Conservation (phyloP, 1,140 invertebrate species). For the Monomorium pharaonis region DNA sequence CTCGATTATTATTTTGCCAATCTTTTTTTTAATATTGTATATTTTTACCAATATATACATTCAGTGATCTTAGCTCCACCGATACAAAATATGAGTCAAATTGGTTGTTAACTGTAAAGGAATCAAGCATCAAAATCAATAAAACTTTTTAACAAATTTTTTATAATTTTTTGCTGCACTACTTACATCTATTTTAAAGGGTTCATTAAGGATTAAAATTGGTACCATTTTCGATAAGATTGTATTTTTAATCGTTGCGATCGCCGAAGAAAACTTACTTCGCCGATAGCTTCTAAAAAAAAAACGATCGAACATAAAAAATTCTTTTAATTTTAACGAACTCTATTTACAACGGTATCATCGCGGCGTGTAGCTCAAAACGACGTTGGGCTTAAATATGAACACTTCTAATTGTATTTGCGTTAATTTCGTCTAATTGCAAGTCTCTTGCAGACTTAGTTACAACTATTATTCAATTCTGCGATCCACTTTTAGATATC, state of each 20-base stretch:
- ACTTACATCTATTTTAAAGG: too few relatives aligned
- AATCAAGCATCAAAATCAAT: too few relatives aligned
- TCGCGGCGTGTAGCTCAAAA: neutral
- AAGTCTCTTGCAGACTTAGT: conserved; percentile 16
- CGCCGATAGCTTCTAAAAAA: neutral
- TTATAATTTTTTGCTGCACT: too few relatives aligned
- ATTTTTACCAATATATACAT: too few relatives aligned
- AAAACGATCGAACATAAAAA: neutral
- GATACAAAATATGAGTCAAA: too few relatives aligned
- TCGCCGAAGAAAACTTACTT: neutral
- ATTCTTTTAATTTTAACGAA: conserved; percentile 20
- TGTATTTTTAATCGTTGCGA: neutral
- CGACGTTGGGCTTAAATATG: conserved; percentile 8
- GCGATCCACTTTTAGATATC: neutral
- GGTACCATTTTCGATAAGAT: neutral
- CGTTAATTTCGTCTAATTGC: conserved; percentile 3
- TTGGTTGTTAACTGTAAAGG: too few relatives aligned
- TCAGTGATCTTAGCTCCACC: too few relatives aligned
- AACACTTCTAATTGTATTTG: conserved; percentile 26
- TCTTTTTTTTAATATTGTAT: too few relatives aligned
- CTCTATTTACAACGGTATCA: neutral
- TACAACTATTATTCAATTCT: conserved; percentile 31
- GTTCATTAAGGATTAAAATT: neutral
- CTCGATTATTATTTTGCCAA: too few relatives aligned
- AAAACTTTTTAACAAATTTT: too few relatives aligned